Evolutionary conservation across 1,140 invertebrate genomes (phyloP), one percentile per base, ranked within the genome.

Genomic region (Pinna nobilis): DNA sequence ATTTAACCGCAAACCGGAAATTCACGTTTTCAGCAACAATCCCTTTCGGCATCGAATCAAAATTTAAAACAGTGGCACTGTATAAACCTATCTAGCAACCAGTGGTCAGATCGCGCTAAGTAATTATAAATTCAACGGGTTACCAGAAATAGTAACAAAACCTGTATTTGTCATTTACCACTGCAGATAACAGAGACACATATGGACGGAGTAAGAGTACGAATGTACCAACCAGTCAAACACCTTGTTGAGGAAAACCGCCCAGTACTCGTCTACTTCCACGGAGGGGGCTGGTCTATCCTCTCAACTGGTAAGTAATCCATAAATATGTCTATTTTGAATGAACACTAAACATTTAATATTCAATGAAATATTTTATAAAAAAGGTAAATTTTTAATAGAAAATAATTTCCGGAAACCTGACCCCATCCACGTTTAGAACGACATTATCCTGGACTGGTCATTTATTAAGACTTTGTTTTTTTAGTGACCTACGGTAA

Each of bases 141-240:
- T n/a, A n/a, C n/a, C n/a, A n/a, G n/a, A n/a, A n/a, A n/a, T n/a
- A n/a, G n/a, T n/a, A n/a, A n/a, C n/a, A n/a, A n/a, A n/a, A n/a
- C n/a, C n/a, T n/a, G n/a, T n/a, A n/a, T n/a, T n/a, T n/a, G n/a
- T n/a, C n/a, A n/a, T n/a, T n/a, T n/a, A n/a, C n/a, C n/a, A n/a
- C n/a, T n/a, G n/a, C 41, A 81, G 79, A 81, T 81, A 37, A 76
- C 75, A 1, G 76, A 81, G 51, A 78, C 74, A 23, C 53, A 15
- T 20, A 39, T 81, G 13, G 41, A 55, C 23, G 74, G 63, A 13
- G 68, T 81, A 0, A 49, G 72, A 1, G 74, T 77, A 23, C 59
- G 67, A 18, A 69, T 76, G 11, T 81, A 81, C 50, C 72, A 81
- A 33, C 79, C 79, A n/a, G 57, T 78, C 2, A 67, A 60, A 0